Percentiles rank a stretch among this genome's conserved stretches.
Conservation (phyloP, 1,140 invertebrate genomes). For the Drosophila rufa region DNA sequence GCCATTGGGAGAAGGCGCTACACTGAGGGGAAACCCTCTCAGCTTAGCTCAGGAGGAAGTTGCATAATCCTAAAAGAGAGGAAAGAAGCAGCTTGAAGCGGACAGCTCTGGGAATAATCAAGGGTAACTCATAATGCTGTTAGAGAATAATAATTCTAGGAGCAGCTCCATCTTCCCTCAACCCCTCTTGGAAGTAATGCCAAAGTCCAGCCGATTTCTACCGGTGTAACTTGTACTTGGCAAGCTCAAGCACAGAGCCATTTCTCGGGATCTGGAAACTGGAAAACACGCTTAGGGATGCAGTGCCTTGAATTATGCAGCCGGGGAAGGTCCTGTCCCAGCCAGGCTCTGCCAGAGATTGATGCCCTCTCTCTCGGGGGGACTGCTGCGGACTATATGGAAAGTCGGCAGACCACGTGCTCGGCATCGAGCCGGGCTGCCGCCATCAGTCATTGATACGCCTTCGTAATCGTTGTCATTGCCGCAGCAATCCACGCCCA, state of each 20-base stretch:
- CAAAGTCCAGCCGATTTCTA: not conserved
- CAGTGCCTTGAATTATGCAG: conserved; percentile 35
- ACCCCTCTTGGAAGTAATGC: no score
- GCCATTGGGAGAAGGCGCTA: conserved; percentile 15
- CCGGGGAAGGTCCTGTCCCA: not conserved
- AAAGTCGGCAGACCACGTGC: conserved; percentile 39
- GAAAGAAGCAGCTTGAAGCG: not conserved
- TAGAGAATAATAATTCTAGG: not conserved
- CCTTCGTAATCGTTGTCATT: conserved; percentile 54
- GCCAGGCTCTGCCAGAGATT: conserved; percentile 13
- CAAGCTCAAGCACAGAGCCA: conserved; percentile 1
- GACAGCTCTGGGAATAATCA: not conserved
- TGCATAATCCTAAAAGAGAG: not conserved
- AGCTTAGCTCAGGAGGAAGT: no score
- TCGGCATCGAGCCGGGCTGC: conserved; percentile 23
- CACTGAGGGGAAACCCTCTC: conserved; percentile 6
- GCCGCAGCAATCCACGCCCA: conserved; percentile 38
- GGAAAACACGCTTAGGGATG: conserved; percentile 10
- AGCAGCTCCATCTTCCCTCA: no score
- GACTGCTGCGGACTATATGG: not conserved
- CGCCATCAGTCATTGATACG: conserved; percentile 60
- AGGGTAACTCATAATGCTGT: not conserved
- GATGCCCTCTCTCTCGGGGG: conserved; percentile 25
- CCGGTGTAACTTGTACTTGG: conserved; percentile 4
- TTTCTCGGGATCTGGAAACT: conserved; percentile 11